phyloP scores from a whole-genome alignment of 2,113 vertebrate genomes.

The Alouatta palliata region DNA sequence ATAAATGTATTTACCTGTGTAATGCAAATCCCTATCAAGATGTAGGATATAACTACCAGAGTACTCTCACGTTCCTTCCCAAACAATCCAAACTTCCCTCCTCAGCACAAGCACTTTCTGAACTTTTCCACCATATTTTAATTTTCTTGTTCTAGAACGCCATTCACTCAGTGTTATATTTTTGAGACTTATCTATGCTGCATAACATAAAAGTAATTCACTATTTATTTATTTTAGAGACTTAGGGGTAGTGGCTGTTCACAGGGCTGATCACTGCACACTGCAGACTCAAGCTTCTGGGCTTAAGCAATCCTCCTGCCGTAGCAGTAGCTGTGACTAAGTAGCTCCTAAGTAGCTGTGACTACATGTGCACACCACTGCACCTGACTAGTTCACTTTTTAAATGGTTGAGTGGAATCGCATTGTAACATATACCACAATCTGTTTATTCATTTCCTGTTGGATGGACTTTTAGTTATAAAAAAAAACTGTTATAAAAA shows the following conservation, averaged over 20 bases:
- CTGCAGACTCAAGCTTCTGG: too few relatives aligned
- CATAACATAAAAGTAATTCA: neutral
- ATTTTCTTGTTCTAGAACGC: neutral
- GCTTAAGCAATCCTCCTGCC: too few relatives aligned
- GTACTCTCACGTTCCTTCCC: neutral
- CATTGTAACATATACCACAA: neutral
- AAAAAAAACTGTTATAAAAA: neutral
- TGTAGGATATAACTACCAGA: neutral
- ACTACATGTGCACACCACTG: too few relatives aligned
- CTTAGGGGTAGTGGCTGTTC: too few relatives aligned
- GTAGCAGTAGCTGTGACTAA: too few relatives aligned
- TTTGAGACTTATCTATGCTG: neutral
- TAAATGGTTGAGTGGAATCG: neutral
- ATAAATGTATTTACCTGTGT: neutral
- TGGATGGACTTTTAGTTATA: neutral
- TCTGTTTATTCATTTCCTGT: neutral
- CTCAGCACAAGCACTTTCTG: neutral
- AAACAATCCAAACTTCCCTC: neutral
- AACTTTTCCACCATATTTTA: neutral
- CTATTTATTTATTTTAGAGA: neutral
- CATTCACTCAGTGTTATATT: neutral
- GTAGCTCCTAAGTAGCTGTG: too few relatives aligned
- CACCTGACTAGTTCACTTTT: neutral
- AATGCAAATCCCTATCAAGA: neutral
- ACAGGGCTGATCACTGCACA: too few relatives aligned